phyloP scores from a whole-genome alignment of 1,140 invertebrate species.

The Brachystomella parvula region DNA sequence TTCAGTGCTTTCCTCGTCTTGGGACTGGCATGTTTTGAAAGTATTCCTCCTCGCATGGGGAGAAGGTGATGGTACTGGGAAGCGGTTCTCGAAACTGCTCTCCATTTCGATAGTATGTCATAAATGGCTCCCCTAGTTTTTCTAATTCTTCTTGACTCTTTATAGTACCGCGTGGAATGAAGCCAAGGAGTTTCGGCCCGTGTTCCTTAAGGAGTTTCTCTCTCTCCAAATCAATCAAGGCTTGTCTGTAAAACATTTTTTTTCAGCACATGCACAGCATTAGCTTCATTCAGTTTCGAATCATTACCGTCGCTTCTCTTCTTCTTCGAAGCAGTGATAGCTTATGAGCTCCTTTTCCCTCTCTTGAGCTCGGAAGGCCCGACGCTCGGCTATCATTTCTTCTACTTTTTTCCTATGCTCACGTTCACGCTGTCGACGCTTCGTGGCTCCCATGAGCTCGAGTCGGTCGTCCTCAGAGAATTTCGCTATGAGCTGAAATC shows the following conservation, averaged over 20 bases:
- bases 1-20: conserved; percentile 13
- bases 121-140: conserved; percentile 31
- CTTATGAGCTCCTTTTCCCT: conserved; percentile 24
- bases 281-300: neutral
- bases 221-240: conserved; percentile 28
- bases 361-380: conserved; percentile 31
- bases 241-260: conserved; percentile 17
- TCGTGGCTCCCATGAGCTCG: conserved; percentile 28
- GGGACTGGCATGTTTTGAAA: conserved; percentile 28
- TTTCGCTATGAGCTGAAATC: conserved; percentile 32
- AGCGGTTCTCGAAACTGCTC: conserved; percentile 12
- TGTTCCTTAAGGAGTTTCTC: conserved; percentile 26
- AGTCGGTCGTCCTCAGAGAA: conserved; percentile 37
- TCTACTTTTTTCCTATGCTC: conserved; percentile 36
- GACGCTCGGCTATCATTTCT: conserved; percentile 33
- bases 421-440: conserved; percentile 27
- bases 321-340: conserved; percentile 29
- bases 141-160: conserved; percentile 29
- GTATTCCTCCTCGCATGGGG: conserved; percentile 34
- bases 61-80: conserved; percentile 25
- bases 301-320: conserved; percentile 21
- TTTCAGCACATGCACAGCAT: neutral
- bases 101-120: conserved; percentile 29
- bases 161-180: conserved; percentile 33
- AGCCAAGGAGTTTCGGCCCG: conserved; percentile 31